These are phyloP conservation scores for Baronia brevicornis DNA, from an alignment of 2,888 invertebrate genomes.

Conservation along the genomic window DNA sequence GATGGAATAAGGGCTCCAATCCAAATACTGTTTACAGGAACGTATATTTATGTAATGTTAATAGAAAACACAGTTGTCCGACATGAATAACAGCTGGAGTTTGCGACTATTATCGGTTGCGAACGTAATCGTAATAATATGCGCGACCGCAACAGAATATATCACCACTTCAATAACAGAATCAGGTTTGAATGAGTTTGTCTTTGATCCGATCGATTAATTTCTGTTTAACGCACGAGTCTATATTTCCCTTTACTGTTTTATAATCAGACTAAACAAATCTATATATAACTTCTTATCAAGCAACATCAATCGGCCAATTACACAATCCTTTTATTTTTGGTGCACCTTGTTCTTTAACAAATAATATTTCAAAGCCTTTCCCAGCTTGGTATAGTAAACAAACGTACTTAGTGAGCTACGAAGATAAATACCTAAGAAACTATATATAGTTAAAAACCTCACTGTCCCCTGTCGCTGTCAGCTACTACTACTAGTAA, in stretches of 20 bases:
- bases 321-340: slow-evolving; percentile 19
- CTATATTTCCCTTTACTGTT: too few species aligned
- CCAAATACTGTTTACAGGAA: slow-evolving; percentile 3
- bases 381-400: slow-evolving; percentile 17
- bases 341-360: slow-evolving; percentile 30
- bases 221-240: slow-evolving; percentile 26
- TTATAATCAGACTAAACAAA: slow-evolving; percentile 20
- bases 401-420: background rate
- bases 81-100: slow-evolving; percentile 40
- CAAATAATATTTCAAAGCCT: slow-evolving; percentile 29
- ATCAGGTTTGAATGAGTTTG: slow-evolving; percentile 47
- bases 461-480: too few species aligned
- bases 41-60: slow-evolving; percentile 26
- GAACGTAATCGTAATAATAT: slow-evolving; percentile 33
- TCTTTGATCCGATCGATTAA: slow-evolving; percentile 27
- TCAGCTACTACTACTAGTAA: too few species aligned
- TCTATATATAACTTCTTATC: slow-evolving; percentile 17
- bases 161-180: slow-evolving; percentile 18
- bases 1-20: slow-evolving; percentile 30
- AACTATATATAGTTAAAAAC: too few species aligned
- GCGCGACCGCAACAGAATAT: slow-evolving; percentile 25
- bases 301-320: slow-evolving; percentile 13
- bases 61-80: slow-evolving; percentile 31
- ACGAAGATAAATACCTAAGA: too few species aligned
- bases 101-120: slow-evolving; percentile 33